A percentile compares a stretch with the other conserved stretches of the same genome.
Evolutionary conservation across 2,888 invertebrate species (phyloP).

Genomic region (Cataglyphis livida): DNA sequence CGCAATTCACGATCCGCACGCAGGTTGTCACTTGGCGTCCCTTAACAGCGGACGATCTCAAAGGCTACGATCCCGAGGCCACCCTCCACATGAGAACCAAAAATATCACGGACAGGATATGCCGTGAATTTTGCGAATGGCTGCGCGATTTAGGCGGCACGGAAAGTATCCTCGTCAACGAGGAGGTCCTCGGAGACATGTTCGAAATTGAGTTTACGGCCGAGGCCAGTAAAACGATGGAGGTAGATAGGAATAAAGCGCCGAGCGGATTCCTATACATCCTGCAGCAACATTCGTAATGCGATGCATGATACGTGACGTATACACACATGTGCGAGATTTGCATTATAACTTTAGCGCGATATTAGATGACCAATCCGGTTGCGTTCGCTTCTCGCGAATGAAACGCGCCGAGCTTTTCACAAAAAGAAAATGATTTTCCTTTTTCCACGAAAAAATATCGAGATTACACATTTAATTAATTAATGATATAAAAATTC

Average conservation of each 20-base stretch:
- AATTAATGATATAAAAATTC: background rate
- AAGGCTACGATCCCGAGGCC: slow-evolving; percentile 82
- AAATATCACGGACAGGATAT: slow-evolving; percentile 83
- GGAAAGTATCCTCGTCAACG: slow-evolving; percentile 84
- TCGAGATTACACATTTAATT: background rate
- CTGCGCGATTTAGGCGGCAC: slow-evolving; percentile 86
- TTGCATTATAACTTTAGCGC: slow-evolving; percentile 47
- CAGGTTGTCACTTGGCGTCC: slow-evolving; percentile 81
- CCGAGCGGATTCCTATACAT: background rate
- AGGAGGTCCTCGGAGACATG: slow-evolving; percentile 87
- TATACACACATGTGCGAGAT: slow-evolving; percentile 2
- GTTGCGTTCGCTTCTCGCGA: slow-evolving; percentile 21
- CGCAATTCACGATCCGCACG: slow-evolving; percentile 55
- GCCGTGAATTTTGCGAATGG: slow-evolving; percentile 88
- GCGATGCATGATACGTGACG: slow-evolving; percentile 35
- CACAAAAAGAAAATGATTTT: background rate
- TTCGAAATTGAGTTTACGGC: slow-evolving; percentile 86
- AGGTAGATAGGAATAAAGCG: slow-evolving; percentile 71
- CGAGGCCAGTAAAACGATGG: slow-evolving; percentile 80
- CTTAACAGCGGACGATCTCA: slow-evolving; percentile 76
- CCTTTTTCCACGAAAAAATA: background rate
- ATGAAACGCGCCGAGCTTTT: slow-evolving; percentile 6
- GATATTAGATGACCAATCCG: background rate
- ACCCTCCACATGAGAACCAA: slow-evolving; percentile 79
- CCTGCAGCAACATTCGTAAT: background rate